These are phyloP conservation scores for Chaetura pelagica DNA, from an alignment of 2,113 vertebrate species.

Conservation along the genomic window DNA sequence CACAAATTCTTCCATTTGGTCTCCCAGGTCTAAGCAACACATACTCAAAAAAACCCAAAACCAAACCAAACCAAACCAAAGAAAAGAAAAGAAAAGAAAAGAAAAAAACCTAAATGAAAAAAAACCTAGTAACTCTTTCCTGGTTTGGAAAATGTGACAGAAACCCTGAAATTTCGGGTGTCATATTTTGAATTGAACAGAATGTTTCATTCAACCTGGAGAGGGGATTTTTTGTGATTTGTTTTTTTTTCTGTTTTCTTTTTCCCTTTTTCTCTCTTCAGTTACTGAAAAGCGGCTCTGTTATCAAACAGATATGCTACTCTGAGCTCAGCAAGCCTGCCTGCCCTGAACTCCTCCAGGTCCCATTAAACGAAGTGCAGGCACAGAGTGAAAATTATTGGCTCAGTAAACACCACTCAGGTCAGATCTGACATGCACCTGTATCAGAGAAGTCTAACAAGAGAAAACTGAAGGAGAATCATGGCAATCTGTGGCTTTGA, in stretches of 20 bases:
- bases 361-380: neutral
- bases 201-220: neutral
- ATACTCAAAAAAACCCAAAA: neutral
- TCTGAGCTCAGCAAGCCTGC: neutral
- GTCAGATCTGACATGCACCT: conserved; percentile 33
- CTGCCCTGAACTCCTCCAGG: conserved; percentile 24
- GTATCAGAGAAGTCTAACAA: neutral
- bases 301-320: conserved; percentile 36
- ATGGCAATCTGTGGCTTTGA: neutral
- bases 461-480: neutral
- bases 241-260: too few relatives aligned
- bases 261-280: neutral
- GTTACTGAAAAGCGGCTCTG: conserved; percentile 2
- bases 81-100: neutral
- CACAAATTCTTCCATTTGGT: neutral
- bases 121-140: neutral
- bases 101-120: neutral
- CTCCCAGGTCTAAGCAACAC: neutral
- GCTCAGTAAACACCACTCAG: conserved; percentile 28
- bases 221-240: neutral
- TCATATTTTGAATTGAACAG: neutral
- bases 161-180: neutral
- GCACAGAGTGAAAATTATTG: conserved; percentile 23
- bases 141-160: neutral
- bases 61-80: neutral